Conservation (phyloP, 2,888 invertebrate species). For the Theodoxus fluviatilis region DNA sequence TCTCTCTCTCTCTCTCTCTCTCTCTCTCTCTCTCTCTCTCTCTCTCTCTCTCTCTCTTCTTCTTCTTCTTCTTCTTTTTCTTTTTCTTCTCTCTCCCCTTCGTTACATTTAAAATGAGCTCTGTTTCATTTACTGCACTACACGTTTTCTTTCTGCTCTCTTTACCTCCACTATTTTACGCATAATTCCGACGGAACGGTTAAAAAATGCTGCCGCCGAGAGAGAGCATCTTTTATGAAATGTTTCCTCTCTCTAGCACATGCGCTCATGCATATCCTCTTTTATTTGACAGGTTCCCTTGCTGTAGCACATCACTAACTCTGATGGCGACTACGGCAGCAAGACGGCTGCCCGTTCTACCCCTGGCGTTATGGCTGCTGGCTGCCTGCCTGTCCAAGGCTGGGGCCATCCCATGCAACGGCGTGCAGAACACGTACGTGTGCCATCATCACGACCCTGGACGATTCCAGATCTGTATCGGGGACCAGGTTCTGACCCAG, state of each 20-base stretch:
- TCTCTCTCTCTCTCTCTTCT: neutral
- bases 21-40: conserved; percentile 5
- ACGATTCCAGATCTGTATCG: conserved; percentile 36
- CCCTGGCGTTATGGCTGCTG: neutral
- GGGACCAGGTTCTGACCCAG: conserved; percentile 35
- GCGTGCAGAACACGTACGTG: conserved; percentile 31
- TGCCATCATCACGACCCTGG: conserved; percentile 35
- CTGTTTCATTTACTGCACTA: too few species aligned
- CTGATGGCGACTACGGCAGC: neutral
- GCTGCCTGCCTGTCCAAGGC: neutral
- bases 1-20: neutral
- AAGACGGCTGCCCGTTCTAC: neutral
- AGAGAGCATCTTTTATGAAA: too few species aligned
- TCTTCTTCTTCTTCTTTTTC: neutral
- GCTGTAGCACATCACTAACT: neutral
- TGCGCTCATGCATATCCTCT: too few species aligned
- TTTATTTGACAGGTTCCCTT: too few species aligned
- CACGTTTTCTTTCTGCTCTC: too few species aligned
- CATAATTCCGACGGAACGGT: too few species aligned
- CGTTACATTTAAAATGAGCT: too few species aligned
- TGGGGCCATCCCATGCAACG: conserved; percentile 21
- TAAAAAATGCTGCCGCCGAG: too few species aligned
- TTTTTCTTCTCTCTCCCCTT: neutral
- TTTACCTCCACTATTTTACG: too few species aligned
- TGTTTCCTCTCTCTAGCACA: too few species aligned